Percentiles rank a stretch among this genome's conserved stretches.
Conservation (phyloP, 2,113 vertebrate species). For the Vulpes ferrilata region DNA sequence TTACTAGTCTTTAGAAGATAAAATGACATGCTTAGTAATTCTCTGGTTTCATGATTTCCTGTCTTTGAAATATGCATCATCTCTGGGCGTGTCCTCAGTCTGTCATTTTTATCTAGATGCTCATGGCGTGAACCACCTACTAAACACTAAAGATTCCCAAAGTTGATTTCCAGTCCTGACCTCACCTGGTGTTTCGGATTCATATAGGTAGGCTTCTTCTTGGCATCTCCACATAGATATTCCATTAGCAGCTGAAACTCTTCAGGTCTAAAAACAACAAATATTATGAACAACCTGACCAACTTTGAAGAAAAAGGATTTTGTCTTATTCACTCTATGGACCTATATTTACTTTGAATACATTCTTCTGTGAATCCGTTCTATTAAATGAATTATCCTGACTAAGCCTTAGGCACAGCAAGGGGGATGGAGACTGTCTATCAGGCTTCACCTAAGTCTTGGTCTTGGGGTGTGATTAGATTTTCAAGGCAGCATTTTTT, state of each 20-base stretch:
- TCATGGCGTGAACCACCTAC: background rate
- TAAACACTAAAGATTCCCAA: background rate
- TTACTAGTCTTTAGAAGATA: conserved; percentile 24
- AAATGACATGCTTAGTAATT: background rate
- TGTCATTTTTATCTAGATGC: background rate
- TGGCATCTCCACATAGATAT: background rate
- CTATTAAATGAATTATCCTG: background rate
- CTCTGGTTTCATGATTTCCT: conserved; percentile 2
- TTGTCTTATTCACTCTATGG: background rate
- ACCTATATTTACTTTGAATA: background rate
- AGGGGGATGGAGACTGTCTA: background rate
- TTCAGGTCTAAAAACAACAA: background rate
- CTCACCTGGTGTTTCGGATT: background rate
- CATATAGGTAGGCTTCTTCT: background rate
- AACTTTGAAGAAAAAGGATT: background rate
- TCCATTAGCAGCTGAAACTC: background rate
- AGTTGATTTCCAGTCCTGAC: background rate
- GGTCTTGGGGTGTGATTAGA: background rate
- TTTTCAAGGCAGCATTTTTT: background rate
- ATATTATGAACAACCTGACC: background rate
- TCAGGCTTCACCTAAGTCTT: background rate
- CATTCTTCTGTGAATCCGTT: background rate
- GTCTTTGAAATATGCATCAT: background rate
- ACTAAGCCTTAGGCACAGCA: background rate
- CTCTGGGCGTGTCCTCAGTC: background rate